phyloP scores from a whole-genome alignment of 2,888 invertebrate species.

The Tolmerus cingulatus region DNA sequence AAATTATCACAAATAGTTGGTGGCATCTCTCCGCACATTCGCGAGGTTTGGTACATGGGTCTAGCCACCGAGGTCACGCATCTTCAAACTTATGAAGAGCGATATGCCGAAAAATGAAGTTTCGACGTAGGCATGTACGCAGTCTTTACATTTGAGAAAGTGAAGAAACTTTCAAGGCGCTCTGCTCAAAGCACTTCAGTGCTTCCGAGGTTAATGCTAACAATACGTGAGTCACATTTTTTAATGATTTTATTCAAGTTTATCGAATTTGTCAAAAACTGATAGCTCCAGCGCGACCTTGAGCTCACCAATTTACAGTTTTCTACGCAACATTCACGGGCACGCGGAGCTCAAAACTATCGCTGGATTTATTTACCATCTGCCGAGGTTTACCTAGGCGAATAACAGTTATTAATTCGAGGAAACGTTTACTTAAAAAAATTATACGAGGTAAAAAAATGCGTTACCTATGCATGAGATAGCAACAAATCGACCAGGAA shows the following conservation, averaged over 20 bases:
- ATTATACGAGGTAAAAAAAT: neutral
- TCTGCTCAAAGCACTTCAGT: neutral
- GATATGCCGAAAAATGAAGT: neutral
- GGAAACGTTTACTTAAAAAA: constrained; percentile 18
- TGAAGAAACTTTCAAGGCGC: neutral
- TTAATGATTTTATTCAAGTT: neutral
- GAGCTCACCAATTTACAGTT: neutral
- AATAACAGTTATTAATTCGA: constrained; percentile 25
- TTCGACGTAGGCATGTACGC: neutral
- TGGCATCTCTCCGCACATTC: neutral
- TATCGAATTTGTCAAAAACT: neutral
- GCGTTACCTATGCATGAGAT: neutral
- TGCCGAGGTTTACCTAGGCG: neutral
- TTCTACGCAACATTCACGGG: constrained; percentile 26
- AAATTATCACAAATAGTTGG: neutral
- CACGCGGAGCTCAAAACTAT: constrained; percentile 11
- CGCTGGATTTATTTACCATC: neutral
- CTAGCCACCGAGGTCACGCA: neutral
- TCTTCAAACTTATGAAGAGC: neutral
- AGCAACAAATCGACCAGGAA: neutral
- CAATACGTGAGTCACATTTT: neutral
- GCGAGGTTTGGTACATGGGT: neutral
- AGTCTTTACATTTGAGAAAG: neutral
- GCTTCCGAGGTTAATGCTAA: neutral
- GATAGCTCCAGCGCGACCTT: neutral